phyloP scores from a whole-genome alignment of 2,888 invertebrate genomes.

The Aspidiotus rigidus region DNA sequence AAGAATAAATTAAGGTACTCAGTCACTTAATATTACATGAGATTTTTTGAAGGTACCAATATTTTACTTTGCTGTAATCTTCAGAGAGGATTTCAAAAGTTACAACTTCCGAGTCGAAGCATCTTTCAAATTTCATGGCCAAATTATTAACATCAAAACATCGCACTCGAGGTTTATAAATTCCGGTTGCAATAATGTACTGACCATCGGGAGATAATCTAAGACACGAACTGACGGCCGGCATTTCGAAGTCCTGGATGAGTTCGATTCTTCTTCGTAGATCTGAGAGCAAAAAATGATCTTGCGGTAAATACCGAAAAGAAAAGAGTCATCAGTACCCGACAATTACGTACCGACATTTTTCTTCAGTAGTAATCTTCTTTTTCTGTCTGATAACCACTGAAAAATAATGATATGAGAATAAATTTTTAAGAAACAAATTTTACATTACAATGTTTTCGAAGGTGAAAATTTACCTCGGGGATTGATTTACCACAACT shows the following conservation, averaged over 20 bases:
- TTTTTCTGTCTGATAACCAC: conserved; percentile 81
- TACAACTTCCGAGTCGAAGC: conserved; percentile 94
- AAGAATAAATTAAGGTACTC: background rate
- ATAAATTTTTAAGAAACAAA: conserved; percentile 15
- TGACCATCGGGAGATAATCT: conserved; percentile 82
- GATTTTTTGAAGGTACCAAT: background rate
- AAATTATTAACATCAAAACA: conserved; percentile 94
- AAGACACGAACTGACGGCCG: conserved; percentile 77
- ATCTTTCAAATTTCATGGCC: conserved; percentile 94
- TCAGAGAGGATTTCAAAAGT: conserved; percentile 86
- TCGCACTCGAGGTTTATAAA: conserved; percentile 90
- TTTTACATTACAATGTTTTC: background rate
- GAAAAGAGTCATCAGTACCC: too few relatives aligned
- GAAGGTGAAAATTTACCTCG: conserved; percentile 59
- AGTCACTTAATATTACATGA: background rate
- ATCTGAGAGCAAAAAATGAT: conserved; percentile 47
- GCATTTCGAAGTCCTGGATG: conserved; percentile 99
- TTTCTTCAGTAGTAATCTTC: conserved; percentile 70
- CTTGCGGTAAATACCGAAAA: background rate
- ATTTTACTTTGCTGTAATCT: conserved; percentile 82
- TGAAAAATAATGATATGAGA: conserved; percentile 44
- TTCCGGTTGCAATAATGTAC: conserved; percentile 84
- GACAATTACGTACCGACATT: conserved; percentile 54
- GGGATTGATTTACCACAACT: conserved; percentile 94
- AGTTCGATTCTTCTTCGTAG: conserved; percentile 84